A percentile compares a stretch with the other conserved stretches of the same genome.
Evolutionary conservation across 2,797 vertebrate genomes (phyloP).

Genomic region (Zenarchopterus dispar): DNA sequence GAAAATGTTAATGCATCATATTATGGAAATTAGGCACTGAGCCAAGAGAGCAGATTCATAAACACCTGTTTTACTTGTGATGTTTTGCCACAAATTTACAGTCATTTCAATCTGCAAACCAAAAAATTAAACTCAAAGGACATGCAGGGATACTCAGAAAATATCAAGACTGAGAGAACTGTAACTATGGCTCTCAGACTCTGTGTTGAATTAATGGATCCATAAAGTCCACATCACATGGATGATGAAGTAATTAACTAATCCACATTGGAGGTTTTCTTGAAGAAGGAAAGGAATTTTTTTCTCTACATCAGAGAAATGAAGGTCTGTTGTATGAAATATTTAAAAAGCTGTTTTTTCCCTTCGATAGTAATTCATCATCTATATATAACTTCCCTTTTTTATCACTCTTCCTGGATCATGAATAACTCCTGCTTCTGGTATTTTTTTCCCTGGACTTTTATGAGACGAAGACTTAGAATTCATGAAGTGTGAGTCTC

Average conservation of each 20-base stretch:
- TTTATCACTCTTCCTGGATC: slow-evolving; percentile 73
- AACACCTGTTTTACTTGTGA: slow-evolving; percentile 75
- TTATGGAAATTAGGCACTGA: slow-evolving; percentile 69
- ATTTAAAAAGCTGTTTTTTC: slow-evolving; percentile 75
- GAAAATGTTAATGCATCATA: slow-evolving; percentile 71
- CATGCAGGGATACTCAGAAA: background rate
- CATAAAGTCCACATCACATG: slow-evolving; percentile 31
- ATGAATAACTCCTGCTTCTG: slow-evolving; percentile 65
- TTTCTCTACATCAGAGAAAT: slow-evolving; percentile 50
- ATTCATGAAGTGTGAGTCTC: slow-evolving; percentile 34
- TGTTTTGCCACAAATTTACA: slow-evolving; percentile 56
- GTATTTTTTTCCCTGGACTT: slow-evolving; percentile 34
- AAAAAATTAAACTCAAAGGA: slow-evolving; percentile 32
- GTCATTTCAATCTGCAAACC: slow-evolving; percentile 32
- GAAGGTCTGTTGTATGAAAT: slow-evolving; percentile 69
- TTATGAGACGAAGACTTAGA: slow-evolving; percentile 61
- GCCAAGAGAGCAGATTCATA: slow-evolving; percentile 62
- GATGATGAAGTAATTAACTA: slow-evolving; percentile 47
- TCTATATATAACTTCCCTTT: slow-evolving; percentile 78
- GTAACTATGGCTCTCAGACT: background rate
- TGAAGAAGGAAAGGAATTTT: slow-evolving; percentile 43
- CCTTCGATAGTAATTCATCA: slow-evolving; percentile 65
- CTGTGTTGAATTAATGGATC: slow-evolving; percentile 24
- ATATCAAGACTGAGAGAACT: slow-evolving; percentile 5
- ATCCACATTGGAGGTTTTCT: slow-evolving; percentile 56